Base-by-base conservation (phyloP, 2,888 invertebrate species). In the Caradrina clavipalpis region DNA sequence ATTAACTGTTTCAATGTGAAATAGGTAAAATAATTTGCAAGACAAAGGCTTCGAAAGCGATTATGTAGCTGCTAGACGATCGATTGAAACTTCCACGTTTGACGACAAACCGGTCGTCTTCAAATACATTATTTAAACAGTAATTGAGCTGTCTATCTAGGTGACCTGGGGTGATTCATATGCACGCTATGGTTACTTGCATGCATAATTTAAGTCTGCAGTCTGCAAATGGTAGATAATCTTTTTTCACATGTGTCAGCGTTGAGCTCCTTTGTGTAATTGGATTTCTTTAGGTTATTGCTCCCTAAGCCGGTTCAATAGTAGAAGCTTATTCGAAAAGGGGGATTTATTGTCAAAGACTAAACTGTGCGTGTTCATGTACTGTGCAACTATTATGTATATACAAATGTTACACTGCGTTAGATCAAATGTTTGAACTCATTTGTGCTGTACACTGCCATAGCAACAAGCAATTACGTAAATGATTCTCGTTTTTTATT, bases 221-320 rank as follows among this genome's bases (percentile, higher is more conserved):
- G 69, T 63, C 76, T 83, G 86, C 86, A 82, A 85, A 86, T 79
- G 81, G 73, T 81, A 78, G 87, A 86, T 92, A 90, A 89, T 90
- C 89, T 86, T 80, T 85, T 85, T 86, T 86, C 81, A 81, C 84
- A 83, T 87, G 86, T 86, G 89, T 91, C 88, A 88, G 85, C 87
- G 84, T 71, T 78, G 80, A 83, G 81, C 85, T 85, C 78, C 88
- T 89, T 91, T 88, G 87, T 88, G 85, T 92, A 91, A 93, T 93
- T 90, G 90, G 90, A 92, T 92, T 88, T 85, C 85, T 85, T 87
- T 87, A 86, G 89, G 89, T 88, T 90, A 84, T 86, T 90, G 89
- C 86, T 88, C 88, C 81, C 78, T 84, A 78, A 85, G 81, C 77
- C 75, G 61, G 76, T 76, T 79, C 69, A 71, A 77, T 82, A 81